phyloP scores from a whole-genome alignment of 1,140 invertebrate species.

The Drosophila kanapiae region DNA sequence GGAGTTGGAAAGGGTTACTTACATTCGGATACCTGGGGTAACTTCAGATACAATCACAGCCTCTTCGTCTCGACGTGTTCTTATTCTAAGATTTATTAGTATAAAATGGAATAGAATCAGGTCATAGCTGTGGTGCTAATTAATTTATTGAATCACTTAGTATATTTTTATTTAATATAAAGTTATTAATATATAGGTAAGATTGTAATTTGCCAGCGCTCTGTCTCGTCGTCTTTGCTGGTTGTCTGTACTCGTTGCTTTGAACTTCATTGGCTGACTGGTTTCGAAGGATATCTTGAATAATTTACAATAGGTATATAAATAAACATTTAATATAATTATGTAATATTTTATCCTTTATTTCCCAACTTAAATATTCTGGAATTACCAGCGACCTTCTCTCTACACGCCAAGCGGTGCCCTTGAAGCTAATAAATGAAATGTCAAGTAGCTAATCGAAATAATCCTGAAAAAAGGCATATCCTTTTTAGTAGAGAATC shows the following conservation, averaged over 20 bases:
- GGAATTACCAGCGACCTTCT: too few relatives aligned
- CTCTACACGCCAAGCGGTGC: background rate
- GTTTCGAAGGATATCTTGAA: background rate
- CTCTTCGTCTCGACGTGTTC: background rate
- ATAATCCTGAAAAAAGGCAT: constrained; percentile 4
- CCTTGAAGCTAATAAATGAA: constrained; percentile 4
- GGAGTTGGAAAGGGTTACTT: background rate
- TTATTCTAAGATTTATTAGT: background rate
- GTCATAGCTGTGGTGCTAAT: too few relatives aligned
- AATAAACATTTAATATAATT: background rate
- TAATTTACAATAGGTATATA: background rate
- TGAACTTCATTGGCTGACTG: background rate
- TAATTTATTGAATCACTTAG: background rate
- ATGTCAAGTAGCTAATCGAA: constrained; percentile 16
- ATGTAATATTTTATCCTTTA: too few relatives aligned
- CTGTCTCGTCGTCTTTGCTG: background rate
- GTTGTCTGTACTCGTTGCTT: background rate
- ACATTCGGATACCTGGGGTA: background rate
- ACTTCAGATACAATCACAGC: background rate
- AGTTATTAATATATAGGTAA: background rate
- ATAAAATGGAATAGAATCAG: background rate
- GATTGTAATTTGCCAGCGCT: too few relatives aligned
- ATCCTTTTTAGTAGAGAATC: constrained; percentile 14
- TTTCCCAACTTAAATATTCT: too few relatives aligned
- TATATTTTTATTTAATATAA: background rate